phyloP scores from a whole-genome alignment of 1,140 invertebrate species.

The Oncopodura yosiiana region DNA sequence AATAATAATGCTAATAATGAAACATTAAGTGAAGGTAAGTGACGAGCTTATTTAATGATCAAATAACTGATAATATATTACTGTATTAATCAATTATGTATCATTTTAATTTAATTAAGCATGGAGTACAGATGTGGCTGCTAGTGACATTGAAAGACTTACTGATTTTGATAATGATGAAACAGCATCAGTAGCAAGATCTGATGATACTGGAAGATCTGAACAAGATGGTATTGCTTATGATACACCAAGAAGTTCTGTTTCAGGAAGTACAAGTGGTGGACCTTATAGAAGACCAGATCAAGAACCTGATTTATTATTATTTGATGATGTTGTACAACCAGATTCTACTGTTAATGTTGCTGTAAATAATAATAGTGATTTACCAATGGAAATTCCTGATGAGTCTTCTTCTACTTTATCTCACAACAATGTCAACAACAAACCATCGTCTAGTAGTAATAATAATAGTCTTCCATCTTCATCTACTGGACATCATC shows the following conservation, averaged over 20 bases:
- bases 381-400: conserved; percentile 2
- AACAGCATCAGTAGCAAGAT: conserved; percentile 61
- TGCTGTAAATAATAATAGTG: neutral
- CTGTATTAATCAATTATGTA: too few species aligned
- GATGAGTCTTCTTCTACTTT: neutral
- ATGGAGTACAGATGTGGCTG: conserved; percentile 93
- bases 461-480: conserved; percentile 14
- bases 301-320: conserved; percentile 27
- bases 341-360: conserved; percentile 9
- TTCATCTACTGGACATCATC: neutral
- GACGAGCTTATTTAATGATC: neutral
- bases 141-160: conserved; percentile 84
- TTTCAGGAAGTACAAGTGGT: conserved; percentile 5
- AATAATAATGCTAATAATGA: conserved; percentile 5
- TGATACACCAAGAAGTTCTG: conserved; percentile 31
- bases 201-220: conserved; percentile 59
- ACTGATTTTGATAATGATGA: conserved; percentile 79
- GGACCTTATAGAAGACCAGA: conserved; percentile 13
- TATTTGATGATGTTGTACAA: conserved; percentile 30
- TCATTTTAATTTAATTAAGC: too few species aligned
- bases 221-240: conserved; percentile 46
- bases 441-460: neutral
- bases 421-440: neutral
- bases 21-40: conserved; percentile 15
- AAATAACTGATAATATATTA: neutral